Evolutionary conservation across 2,797 vertebrate genomes (phyloP).

Genomic region (Sandelia bainsii): DNA sequence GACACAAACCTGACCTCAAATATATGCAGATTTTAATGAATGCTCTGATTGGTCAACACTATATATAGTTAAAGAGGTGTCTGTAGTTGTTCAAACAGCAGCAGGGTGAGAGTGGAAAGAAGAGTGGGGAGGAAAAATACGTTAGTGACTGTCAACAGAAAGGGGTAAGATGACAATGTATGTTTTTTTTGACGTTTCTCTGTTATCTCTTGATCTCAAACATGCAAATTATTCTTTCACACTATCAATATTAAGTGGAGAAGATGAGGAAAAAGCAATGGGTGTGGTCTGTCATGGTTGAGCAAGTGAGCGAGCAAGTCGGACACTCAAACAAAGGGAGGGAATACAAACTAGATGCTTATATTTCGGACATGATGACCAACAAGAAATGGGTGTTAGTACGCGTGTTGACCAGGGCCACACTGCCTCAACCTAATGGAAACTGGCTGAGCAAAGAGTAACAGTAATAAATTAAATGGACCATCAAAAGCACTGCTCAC

Average conservation of each 20-base stretch:
- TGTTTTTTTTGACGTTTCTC: slow-evolving; percentile 18
- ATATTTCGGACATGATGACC: slow-evolving; percentile 68
- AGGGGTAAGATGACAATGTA: slow-evolving; percentile 43
- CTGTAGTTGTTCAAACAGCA: slow-evolving; percentile 18
- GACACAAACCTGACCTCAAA: slow-evolving; percentile 11
- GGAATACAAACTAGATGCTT: slow-evolving; percentile 73
- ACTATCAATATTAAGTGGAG: slow-evolving; percentile 70
- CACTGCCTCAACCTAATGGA: slow-evolving; percentile 65
- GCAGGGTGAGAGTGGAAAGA: slow-evolving; percentile 2
- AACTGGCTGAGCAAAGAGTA: slow-evolving; percentile 70
- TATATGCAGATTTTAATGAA: slow-evolving; percentile 32
- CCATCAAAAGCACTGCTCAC: slow-evolving; percentile 54
- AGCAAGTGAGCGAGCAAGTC: slow-evolving; percentile 48
- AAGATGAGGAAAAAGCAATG: slow-evolving; percentile 62
- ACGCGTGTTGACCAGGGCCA: slow-evolving; percentile 47
- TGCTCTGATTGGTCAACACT: slow-evolving; percentile 17
- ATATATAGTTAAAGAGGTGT: slow-evolving; percentile 27
- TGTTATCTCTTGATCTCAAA: slow-evolving; percentile 67
- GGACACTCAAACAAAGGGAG: slow-evolving; percentile 40
- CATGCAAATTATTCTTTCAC: slow-evolving; percentile 72
- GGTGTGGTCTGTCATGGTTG: slow-evolving; percentile 66
- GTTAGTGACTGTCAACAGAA: slow-evolving; percentile 30
- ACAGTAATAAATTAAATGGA: slow-evolving; percentile 75
- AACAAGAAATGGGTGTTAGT: slow-evolving; percentile 68
- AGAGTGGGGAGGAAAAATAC: slow-evolving; percentile 7